phyloP scores from a whole-genome alignment of 2,888 invertebrate genomes.

The Zaprionus obscuricornis region DNA sequence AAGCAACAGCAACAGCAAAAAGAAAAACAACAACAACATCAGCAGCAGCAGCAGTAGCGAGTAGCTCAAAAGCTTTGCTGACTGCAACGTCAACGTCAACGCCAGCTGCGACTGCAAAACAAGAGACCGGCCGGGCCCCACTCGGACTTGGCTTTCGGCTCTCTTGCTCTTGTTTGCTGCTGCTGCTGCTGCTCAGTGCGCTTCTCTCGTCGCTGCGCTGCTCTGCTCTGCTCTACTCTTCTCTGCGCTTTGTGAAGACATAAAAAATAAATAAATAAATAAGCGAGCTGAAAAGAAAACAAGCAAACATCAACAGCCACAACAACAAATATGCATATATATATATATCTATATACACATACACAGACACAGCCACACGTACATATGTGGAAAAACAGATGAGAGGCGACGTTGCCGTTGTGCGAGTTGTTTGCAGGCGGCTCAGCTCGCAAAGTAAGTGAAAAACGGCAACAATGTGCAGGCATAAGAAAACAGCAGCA shows the following conservation, averaged over 20 bases:
- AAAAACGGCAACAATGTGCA: conserved; percentile 66
- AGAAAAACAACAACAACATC: conserved; percentile 25
- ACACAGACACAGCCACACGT: conserved; percentile 13
- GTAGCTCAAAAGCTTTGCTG: conserved; percentile 39
- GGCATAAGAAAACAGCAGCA: conserved; percentile 68
- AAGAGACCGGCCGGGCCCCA: conserved; percentile 56
- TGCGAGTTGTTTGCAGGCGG: conserved; percentile 53
- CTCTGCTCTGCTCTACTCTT: too few relatives aligned
- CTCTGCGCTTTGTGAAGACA: conserved; percentile 39
- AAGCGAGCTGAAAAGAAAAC: conserved; percentile 62
- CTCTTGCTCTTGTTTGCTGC: conserved; percentile 35
- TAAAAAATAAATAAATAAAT: conserved; percentile 69
- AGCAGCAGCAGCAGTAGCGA: conserved; percentile 4
- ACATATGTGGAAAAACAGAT: conserved; percentile 63
- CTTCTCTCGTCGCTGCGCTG: neutral
- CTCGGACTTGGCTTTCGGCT: conserved; percentile 47
- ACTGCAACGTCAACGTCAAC: conserved; percentile 1
- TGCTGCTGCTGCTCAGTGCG: neutral
- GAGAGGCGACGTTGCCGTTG: conserved; percentile 65
- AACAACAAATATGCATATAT: conserved; percentile 19
- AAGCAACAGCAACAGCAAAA: conserved; percentile 31
- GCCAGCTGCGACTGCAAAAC: conserved; percentile 5
- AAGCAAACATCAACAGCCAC: conserved; percentile 63
- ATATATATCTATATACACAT: conserved; percentile 16
- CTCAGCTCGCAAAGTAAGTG: conserved; percentile 50